Conservation (phyloP, 2,888 invertebrate genomes). For the Thera britannica region DNA sequence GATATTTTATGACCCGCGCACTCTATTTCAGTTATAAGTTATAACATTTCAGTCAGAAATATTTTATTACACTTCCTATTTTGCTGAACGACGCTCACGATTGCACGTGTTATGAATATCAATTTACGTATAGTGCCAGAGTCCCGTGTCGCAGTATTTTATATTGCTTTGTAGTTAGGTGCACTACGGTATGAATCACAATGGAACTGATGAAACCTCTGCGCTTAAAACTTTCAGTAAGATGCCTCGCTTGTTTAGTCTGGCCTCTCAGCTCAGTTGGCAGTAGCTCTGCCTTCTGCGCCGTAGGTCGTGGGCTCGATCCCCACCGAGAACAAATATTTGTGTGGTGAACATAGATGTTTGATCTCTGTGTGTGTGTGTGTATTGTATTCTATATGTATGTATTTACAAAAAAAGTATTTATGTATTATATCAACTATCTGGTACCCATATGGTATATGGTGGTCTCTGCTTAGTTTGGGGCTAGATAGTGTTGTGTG, state of each 20-base stretch:
- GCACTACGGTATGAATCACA: slow-evolving; percentile 49
- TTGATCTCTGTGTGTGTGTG: too few species aligned
- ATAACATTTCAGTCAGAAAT: slow-evolving; percentile 70
- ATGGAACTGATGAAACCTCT: slow-evolving; percentile 39
- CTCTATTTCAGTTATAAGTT: slow-evolving; percentile 73
- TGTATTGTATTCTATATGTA: too few species aligned
- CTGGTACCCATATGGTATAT: too few species aligned
- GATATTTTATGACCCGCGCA: slow-evolving; percentile 64
- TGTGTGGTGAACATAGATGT: too few species aligned
- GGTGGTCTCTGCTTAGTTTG: too few species aligned
- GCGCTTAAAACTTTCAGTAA: slow-evolving; percentile 22
- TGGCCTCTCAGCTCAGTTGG: too few species aligned
- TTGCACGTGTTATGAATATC: slow-evolving; percentile 74
- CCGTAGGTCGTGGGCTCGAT: too few species aligned
- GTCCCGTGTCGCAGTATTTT: slow-evolving; percentile 58
- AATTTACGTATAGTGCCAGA: slow-evolving; percentile 59
- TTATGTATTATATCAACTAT: too few species aligned
- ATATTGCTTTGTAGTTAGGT: slow-evolving; percentile 55
- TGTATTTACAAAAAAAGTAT: too few species aligned
- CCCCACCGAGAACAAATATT: too few species aligned
- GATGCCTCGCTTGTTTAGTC: neutral
- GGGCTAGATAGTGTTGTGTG: too few species aligned
- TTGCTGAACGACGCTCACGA: slow-evolving; percentile 71
- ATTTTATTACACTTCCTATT: slow-evolving; percentile 74
- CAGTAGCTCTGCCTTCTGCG: too few species aligned